Evolutionary conservation across 1,140 invertebrate species (phyloP).

Genomic region (Metopolophium dirhodum): DNA sequence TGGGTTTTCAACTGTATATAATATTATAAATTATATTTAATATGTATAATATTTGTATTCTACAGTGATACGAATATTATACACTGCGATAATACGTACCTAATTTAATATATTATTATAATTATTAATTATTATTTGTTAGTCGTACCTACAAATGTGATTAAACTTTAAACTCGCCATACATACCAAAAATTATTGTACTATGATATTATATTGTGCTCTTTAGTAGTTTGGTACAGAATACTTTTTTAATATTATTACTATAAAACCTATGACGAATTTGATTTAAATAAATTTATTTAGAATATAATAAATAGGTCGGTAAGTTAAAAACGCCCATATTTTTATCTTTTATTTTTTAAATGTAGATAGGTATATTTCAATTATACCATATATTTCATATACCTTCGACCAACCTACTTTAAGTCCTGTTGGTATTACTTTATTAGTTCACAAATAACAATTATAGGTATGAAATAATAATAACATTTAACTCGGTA

Average conservation of each 20-base stretch:
- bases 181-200: not conserved
- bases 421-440: no score
- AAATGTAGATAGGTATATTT: not conserved
- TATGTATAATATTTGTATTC: not conserved
- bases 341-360: not conserved
- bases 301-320: not conserved
- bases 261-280: not conserved
- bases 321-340: not conserved
- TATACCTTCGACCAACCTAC: no score
- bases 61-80: not conserved
- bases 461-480: no score
- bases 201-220: not conserved
- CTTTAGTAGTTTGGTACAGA: not conserved
- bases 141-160: not conserved
- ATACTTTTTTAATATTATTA: not conserved
- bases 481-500: no score
- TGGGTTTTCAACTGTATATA: not conserved
- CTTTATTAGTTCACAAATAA: no score
- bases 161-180: not conserved
- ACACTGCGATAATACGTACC: not conserved
- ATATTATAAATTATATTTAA: not conserved
- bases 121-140: not conserved
- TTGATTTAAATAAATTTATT: not conserved
- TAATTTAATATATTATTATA: not conserved
- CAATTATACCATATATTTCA: no score